Base-by-base conservation (phyloP, 2,113 vertebrate species). In the Plecturocebus donacophilus region DNA sequence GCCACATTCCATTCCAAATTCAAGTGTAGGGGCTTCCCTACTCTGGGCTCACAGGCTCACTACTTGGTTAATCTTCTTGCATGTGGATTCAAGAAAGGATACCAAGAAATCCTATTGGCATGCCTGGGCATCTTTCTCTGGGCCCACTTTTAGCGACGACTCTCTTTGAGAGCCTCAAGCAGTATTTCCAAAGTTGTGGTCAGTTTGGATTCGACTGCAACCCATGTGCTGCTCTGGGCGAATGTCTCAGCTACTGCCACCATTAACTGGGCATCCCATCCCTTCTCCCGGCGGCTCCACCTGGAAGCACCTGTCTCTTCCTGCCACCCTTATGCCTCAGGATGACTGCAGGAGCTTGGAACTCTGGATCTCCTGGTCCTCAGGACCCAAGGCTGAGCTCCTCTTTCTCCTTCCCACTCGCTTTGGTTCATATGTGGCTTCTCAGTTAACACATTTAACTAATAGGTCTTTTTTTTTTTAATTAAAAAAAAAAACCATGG, bases 331-430 rank as follows among this genome's bases (percentile, higher is more conserved):
- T 19, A 47, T 7, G 25, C 12, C 13, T 30, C 2, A 56, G 70
- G 27, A 32, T 1, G 5, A 70, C 71, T 66, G 45, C 6, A 8
- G 40, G 38, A 52, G 19, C 20, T 45, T 40, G 32, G 20, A 7
- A 76, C 56, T 76, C 47, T n/a, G 52, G 35, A 9, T 75, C 42
- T 35, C 49, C 42, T 21, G 16, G n/a, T 21, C 42, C 45, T 21
- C 40, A 2, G 56, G 16, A 3, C 6, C 5, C 42, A 1, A 42
- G 38, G 21, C 42, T 2, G 8, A 58, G 45, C 20, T n/a, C 52
- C n/a, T 23, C 16, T 0, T 6, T 10, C 23, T 77, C n/a, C 54
- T 21, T 45, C 14, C n/a, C 1, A 1, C 5, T 1, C 1, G 35
- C 30, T 52, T 32, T 42, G 52, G 8, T 66, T 71, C 54, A 20